A percentile compares a stretch with the other conserved stretches of the same genome.
Conservation (phyloP, 2,888 invertebrate genomes). For the Heliconius sara region DNA sequence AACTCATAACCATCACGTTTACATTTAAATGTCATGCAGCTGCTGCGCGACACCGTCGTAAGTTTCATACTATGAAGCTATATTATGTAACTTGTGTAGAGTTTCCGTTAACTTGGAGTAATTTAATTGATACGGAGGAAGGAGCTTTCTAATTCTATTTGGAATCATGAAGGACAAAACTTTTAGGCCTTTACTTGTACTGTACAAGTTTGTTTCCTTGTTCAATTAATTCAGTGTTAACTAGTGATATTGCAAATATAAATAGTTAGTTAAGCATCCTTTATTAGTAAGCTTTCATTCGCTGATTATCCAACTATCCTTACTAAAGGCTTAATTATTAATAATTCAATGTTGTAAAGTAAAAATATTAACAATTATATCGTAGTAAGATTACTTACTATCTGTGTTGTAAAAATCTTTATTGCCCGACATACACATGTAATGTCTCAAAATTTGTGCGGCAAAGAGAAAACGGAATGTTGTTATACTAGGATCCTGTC, state of each 20-base stretch:
- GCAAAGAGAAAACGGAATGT: no score
- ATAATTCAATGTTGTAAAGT: no score
- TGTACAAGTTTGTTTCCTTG: neutral
- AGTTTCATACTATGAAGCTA: neutral
- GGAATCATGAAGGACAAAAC: constrained; percentile 15
- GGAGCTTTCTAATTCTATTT: constrained; percentile 15
- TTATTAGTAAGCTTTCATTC: no score
- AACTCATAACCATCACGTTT: neutral
- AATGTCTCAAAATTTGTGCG: no score
- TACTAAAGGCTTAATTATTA: no score
- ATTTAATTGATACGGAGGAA: constrained; percentile 19
- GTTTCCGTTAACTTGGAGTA: constrained; percentile 5
- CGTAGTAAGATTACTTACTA: no score
- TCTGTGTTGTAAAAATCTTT: no score
- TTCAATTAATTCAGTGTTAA: neutral
- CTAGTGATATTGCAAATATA: neutral
- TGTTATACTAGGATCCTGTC: no score
- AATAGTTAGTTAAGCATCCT: neutral
- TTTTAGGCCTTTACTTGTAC: constrained; percentile 16
- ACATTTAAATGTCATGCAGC: no score
- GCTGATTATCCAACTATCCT: no score
- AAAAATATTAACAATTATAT: no score
- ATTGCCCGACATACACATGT: no score
- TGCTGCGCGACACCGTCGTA: neutral
- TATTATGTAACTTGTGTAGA: neutral